phyloP scores from a whole-genome alignment of 2,113 vertebrate species.

The Chaetodon auriga region DNA sequence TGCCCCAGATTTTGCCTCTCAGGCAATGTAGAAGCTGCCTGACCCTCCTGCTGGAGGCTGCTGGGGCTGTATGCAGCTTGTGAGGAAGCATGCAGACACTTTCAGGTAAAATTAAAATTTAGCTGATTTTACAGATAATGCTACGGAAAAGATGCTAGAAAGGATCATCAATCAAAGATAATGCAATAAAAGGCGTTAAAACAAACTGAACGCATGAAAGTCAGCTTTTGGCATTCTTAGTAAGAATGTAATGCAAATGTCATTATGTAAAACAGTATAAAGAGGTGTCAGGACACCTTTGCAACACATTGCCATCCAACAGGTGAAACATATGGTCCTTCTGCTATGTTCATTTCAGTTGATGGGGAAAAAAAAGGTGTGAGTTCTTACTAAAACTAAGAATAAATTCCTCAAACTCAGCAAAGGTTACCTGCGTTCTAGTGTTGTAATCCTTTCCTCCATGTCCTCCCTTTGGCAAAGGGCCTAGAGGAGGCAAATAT shows the following conservation, averaged over 20 bases:
- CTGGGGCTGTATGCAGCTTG: not conserved
- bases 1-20: not conserved
- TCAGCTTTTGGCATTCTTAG: not conserved
- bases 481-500: slow-evolving; percentile 80
- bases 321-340: slow-evolving; percentile 57
- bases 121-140: not conserved
- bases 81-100: not conserved
- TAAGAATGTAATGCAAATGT: slow-evolving; percentile 33
- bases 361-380: not conserved
- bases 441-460: slow-evolving; percentile 94
- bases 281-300: slow-evolving; percentile 38
- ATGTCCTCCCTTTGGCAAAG: slow-evolving; percentile 95
- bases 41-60: not conserved
- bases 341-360: slow-evolving; percentile 10
- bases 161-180: not conserved
- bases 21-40: not conserved
- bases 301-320: slow-evolving; percentile 47
- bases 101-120: not conserved
- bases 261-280: slow-evolving; percentile 48
- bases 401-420: slow-evolving; percentile 3
- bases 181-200: not conserved
- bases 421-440: slow-evolving; percentile 88
- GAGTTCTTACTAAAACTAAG: not conserved
- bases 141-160: not conserved
- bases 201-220: not conserved